Percentiles rank a stretch among this genome's conserved stretches.
These are phyloP conservation scores for Micromesistius poutassou DNA, from an alignment of 2,797 vertebrate species.

Conservation along the genomic window DNA sequence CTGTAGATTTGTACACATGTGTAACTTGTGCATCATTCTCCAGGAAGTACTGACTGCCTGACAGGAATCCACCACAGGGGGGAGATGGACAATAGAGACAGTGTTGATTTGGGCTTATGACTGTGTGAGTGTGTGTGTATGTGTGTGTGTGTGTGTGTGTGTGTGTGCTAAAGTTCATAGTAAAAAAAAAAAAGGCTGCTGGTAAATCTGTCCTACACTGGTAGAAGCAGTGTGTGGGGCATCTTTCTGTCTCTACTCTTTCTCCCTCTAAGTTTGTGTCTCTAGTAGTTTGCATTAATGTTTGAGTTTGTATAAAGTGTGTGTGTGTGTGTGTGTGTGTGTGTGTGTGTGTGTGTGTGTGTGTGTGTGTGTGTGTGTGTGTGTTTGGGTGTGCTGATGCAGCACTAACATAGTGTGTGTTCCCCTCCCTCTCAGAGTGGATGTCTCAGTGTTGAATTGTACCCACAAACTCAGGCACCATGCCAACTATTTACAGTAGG, in stretches of 20 bases:
- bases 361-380: conserved; percentile 8
- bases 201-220: conserved; percentile 52
- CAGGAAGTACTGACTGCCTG: not conserved
- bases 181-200: conserved; percentile 31
- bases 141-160: conserved; percentile 12
- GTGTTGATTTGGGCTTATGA: conserved; percentile 11
- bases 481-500: conserved; percentile 10
- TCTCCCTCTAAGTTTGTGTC: conserved; percentile 1
- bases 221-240: conserved; percentile 55
- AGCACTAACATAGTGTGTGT: conserved; percentile 39
- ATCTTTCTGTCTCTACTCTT: conserved; percentile 25
- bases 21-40: too few species aligned
- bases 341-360: conserved; percentile 14
- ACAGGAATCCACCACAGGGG: not conserved
- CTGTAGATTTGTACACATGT: too few species aligned
- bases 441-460: conserved; percentile 48
- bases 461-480: conserved; percentile 22
- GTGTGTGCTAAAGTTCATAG: conserved; percentile 3
- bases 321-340: conserved; percentile 6
- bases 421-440: conserved; percentile 32
- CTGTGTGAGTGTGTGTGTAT: not conserved
- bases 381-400: conserved; percentile 39
- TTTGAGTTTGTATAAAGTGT: not conserved
- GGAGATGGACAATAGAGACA: not conserved
- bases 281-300: not conserved